Evolutionary conservation across 2,888 invertebrate genomes (phyloP), one percentile per base, ranked within the genome.

Genomic region (Caenorhabditis parvicauda): DNA sequence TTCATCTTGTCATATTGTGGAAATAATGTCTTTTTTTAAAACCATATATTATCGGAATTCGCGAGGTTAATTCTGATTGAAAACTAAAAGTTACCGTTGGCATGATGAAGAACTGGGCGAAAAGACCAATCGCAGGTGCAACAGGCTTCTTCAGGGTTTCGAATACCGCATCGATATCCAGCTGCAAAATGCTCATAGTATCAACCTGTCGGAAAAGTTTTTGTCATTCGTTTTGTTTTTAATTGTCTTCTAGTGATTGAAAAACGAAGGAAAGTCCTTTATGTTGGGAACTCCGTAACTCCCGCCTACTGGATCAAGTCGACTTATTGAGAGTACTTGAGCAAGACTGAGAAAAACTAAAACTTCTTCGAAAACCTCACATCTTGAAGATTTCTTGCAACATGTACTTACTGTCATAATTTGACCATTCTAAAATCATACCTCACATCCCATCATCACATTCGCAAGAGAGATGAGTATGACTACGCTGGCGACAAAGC

Each of bases 91-190:
- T 77, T 77, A 85, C 85, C 81, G 84, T 46, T 6, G 86, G 86
- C 86, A 86, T 86, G 50, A 84, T 75, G 6, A 83, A 53, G 70
- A 85, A 85, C 71, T 86, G 86, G 27, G 84, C 84, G 41, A 81
- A 70, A 56, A 85, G 82, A 0, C 85, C 85, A 22, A 85, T 84
- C 2, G 80, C 68, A 0, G 85, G 85, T 9, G 84, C 84, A 0
- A 84, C 74, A 0, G 85, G 85, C 57, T 75, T 82, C 67, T 75
- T 81, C 5, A 85, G 59, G 0, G 84, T 83, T 43, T 78, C 53
- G 24, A 61, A 29, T 4, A 81, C 79, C 6, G 77, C 64, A 17
- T 64, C 54, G 46, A 81, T 56, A 50, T 81, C 75, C 21, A 80
- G 59, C 74, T 79, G 56, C 39, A 76, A 56, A 37, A 27, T n/a